Base-by-base conservation (phyloP, 2,113 vertebrate genomes). In the Epinephelus fuscoguttatus region DNA sequence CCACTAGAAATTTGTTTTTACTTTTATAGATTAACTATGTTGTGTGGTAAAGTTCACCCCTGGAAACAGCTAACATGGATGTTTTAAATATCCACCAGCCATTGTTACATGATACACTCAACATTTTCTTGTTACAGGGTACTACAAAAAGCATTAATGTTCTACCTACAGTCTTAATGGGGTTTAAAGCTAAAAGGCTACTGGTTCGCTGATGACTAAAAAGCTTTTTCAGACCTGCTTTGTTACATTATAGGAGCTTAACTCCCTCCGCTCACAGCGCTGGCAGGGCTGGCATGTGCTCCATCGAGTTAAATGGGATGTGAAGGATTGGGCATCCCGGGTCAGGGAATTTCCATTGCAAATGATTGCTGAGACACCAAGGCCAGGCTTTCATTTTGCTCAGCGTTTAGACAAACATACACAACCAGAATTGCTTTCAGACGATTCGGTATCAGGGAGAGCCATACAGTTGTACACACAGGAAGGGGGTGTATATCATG, bases 341-440 rank as follows among this genome's bases (percentile, higher is more conserved):
- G 89, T 92, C 89, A 90, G 77, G 76, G 87, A 86, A 88, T 90
- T 89, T 92, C 82, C 78, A 84, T 71, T 77, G 78, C 78, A 77
- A 88, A 87, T 78, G 70, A 87, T 17, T 75, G 72, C 83, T 62
- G 84, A 88, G 70, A 73, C 81, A 76, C 70, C 70, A 70, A 70
- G 61, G 57, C 68, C 52, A 62, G 17, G 56, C 74, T 61, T 85
- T 75, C 40, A 57, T 76, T 88, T 70, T 57, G 53, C 60, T 66
- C 75, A 21, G 56, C 13, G 33, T 75, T 70, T 70, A 75, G 53
- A 83, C 59, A 88, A 86, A 87, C 66, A 87, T 50, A 90, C 67
- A 86, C 57, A 88, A 75, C 2, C 5, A 45, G 45, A 52, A 78
- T 66, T 67, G 64, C 30, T 79, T 79, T 85, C 67, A 81, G 50